Evolutionary conservation across 2,888 invertebrate genomes (phyloP).

Genomic region (Cerceris rybyensis): DNA sequence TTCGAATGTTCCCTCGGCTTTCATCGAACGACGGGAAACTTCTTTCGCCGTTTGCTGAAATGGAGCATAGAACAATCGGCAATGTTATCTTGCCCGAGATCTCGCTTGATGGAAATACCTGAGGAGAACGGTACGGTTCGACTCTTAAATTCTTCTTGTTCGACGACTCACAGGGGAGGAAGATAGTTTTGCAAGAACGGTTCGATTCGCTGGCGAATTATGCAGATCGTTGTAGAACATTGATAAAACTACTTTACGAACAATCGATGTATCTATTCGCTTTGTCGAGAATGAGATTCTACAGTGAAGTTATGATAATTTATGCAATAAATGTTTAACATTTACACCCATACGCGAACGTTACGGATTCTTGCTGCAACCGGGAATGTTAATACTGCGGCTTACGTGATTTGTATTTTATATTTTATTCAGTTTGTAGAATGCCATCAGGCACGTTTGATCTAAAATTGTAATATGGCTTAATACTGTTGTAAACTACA

Average conservation of each 20-base stretch:
- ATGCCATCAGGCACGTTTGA: too few relatives aligned
- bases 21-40: conserved; percentile 26
- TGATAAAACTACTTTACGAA: conserved; percentile 42
- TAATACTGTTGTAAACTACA: too few relatives aligned
- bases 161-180: conserved; percentile 12
- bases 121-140: conserved; percentile 46
- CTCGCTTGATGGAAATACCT: conserved; percentile 51
- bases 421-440: too few relatives aligned
- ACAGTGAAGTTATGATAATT: conserved; percentile 40
- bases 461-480: too few relatives aligned
- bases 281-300: conserved; percentile 44
- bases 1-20: conserved; percentile 37
- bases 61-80: conserved; percentile 57
- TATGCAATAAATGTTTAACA: conserved; percentile 21
- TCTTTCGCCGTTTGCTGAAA: conserved; percentile 30
- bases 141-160: conserved; percentile 50
- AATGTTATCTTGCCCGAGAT: conserved; percentile 55
- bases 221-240: conserved; percentile 38
- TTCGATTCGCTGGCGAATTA: conserved; percentile 27
- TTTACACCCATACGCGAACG: not conserved
- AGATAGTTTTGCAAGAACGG: conserved; percentile 28
- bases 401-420: too few relatives aligned
- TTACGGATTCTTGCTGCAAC: not conserved
- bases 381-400: too few relatives aligned
- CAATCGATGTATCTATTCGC: conserved; percentile 6